Evolutionary conservation across 2,113 vertebrate species (phyloP).

Genomic region (Gallinago paraguaiae): DNA sequence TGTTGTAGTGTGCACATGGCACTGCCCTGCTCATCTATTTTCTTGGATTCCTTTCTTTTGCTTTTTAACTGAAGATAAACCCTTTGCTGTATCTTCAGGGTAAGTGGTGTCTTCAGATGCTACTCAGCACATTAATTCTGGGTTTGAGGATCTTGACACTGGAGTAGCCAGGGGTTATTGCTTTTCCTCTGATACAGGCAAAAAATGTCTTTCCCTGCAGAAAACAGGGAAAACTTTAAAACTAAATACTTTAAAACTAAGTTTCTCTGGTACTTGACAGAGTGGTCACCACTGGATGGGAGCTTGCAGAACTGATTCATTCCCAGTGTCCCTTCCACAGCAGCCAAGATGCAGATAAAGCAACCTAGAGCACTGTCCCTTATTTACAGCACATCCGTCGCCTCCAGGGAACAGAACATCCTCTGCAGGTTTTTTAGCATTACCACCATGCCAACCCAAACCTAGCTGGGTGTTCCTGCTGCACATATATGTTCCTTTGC

Average conservation of each 20-base stretch:
- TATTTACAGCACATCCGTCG: not conserved
- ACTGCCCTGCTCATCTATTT: not conserved
- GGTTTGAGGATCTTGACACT: not conserved
- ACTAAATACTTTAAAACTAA: not conserved
- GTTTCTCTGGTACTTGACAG: not conserved
- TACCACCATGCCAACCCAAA: not conserved
- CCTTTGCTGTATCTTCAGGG: not conserved
- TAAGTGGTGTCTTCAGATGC: not conserved
- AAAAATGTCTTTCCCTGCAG: not conserved
- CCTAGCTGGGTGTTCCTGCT: not conserved
- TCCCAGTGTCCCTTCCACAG: not conserved
- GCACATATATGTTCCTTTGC: not conserved
- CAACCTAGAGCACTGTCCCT: not conserved
- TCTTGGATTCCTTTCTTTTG: not conserved
- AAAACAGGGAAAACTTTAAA: not conserved
- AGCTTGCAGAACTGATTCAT: not conserved
- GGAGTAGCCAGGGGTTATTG: not conserved
- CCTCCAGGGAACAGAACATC: not conserved
- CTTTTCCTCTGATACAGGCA: not conserved
- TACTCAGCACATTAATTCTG: not conserved
- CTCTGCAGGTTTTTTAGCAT: not conserved
- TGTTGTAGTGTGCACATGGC: not conserved
- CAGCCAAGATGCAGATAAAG: not conserved
- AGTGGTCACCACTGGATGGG: not conserved
- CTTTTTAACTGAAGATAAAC: not conserved